phyloP scores from a whole-genome alignment of 2,888 invertebrate genomes.

The Stegophylla sp. region DNA sequence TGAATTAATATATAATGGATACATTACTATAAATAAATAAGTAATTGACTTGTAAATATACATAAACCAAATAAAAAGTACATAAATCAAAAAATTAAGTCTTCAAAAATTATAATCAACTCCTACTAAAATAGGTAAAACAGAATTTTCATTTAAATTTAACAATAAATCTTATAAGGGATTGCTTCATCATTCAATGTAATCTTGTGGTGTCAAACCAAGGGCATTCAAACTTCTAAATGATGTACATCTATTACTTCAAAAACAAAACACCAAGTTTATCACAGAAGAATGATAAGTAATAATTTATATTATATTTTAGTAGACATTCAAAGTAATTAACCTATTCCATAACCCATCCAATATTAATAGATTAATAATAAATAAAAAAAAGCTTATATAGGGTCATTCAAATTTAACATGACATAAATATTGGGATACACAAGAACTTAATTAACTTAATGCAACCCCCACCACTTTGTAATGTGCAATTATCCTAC shows the following conservation, averaged over 20 bases:
- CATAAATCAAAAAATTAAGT: constrained; percentile 5
- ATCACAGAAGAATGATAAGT: constrained; percentile 13
- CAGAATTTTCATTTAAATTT: constrained; percentile 12
- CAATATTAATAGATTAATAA: constrained; percentile 17
- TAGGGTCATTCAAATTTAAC: neutral
- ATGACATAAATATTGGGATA: neutral
- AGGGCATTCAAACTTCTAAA: constrained; percentile 31
- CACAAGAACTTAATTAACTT: neutral
- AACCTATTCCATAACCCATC: neutral
- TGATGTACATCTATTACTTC: neutral
- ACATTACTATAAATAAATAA: neutral
- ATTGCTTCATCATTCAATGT: constrained; percentile 32
- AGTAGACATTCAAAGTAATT: neutral
- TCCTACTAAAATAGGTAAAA: neutral
- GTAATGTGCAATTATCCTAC: neutral
- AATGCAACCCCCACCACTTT: neutral
- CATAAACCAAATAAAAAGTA: neutral
- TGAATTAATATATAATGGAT: too few species aligned
- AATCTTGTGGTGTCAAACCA: constrained; percentile 26
- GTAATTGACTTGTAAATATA: neutral
- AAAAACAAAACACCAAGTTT: constrained; percentile 29
- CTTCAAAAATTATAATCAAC: constrained; percentile 15
- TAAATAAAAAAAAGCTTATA: neutral
- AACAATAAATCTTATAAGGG: constrained; percentile 29
- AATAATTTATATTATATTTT: neutral